Evolutionary conservation across 2,113 vertebrate genomes (phyloP), one percentile per base, ranked within the genome.

Genomic region (Callipepla californica): DNA sequence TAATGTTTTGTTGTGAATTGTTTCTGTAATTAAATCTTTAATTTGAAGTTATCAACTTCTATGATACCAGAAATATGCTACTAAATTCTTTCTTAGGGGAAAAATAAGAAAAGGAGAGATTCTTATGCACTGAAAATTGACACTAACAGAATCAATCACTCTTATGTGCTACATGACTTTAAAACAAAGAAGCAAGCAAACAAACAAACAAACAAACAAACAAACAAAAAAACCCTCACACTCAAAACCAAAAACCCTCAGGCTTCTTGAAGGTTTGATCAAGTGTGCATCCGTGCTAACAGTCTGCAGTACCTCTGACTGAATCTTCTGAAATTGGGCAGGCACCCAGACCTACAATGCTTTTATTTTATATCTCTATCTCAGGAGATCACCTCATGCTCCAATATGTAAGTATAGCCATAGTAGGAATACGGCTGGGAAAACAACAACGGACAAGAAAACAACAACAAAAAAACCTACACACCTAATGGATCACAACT

Each of bases 221-320:
- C n/a, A n/a, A n/a, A n/a, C n/a, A 36, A 36, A 40, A 44, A n/a
- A 32, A 9, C 7, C 26, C 20, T 20, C 3, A 4, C 21, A 25
- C 5, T 30, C 11, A 61, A 34, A 36, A 16, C n/a, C 3, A 7
- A 19, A 19, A n/a, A 40, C 1, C 2, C 1, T 4, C 12, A n/a
- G 13, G 32, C 13, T 76, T 6, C 13, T 59, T 18, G 40, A 63
- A 59, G 12, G 4, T 11, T 82, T 72, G 42, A 65, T 36, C 15
- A 7, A 26, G 4, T 38, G 19, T 57, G 9, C 6, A 6, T 75
- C 16, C 42, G 28, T 2, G 1, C 5, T 36, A 30, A 7, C 14
- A 34, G 3, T 12, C 51, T 1, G 1, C 9, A 72, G 2, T 63
- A 26, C 7, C 34, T 13, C 13, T 3, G 2, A 5, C 13, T n/a